Conservation (phyloP, 1,140 invertebrate species). For the Leptoteleia sp. region DNA sequence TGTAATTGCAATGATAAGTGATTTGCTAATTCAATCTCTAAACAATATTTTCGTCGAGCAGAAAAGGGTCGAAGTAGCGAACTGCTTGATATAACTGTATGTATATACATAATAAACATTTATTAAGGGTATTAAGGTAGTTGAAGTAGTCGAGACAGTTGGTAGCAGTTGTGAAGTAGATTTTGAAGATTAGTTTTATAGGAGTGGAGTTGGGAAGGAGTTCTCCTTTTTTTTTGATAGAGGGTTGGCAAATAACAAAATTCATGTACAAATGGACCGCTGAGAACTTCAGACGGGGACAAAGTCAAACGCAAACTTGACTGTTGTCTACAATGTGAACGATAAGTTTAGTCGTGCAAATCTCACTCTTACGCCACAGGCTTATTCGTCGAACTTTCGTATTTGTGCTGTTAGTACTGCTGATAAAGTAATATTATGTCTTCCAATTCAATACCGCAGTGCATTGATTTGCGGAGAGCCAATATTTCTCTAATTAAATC, state of each 20-base stretch:
- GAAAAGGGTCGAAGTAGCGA: background rate
- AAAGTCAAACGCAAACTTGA: constrained; percentile 67
- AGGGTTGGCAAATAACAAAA: constrained; percentile 43
- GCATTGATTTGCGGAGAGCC: constrained; percentile 11
- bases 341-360: constrained; percentile 50
- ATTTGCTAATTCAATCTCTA: no score
- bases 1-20: background rate
- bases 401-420: constrained; percentile 52
- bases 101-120: no score
- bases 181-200: constrained; percentile 21
- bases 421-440: constrained; percentile 65
- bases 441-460: constrained; percentile 57
- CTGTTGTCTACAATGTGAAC: constrained; percentile 67
- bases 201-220: constrained; percentile 14
- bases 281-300: constrained; percentile 63
- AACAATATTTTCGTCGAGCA: no score
- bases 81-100: background rate
- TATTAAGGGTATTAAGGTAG: no score
- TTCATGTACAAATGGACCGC: constrained; percentile 55
- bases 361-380: constrained; percentile 41
- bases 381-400: constrained; percentile 63
- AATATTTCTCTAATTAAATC: constrained; percentile 22
- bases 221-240: constrained; percentile 31
- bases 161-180: background rate
- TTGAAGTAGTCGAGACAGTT: background rate